phyloP scores from a whole-genome alignment of 2,113 vertebrate genomes.

The Cyanocitta stelleri region DNA sequence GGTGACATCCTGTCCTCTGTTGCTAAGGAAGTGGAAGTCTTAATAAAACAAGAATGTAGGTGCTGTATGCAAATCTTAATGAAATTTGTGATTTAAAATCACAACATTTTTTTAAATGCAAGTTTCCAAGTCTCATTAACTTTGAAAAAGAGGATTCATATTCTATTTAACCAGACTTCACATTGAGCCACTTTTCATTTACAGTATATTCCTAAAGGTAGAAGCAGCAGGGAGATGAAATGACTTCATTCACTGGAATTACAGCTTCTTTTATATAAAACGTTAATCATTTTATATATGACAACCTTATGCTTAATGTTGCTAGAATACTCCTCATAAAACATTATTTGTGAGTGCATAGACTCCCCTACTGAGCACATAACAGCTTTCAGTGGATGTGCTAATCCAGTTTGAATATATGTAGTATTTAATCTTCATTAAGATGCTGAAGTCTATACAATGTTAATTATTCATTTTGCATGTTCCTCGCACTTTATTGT shows the following conservation, averaged over 20 bases:
- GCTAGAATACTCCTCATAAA: conserved; percentile 72
- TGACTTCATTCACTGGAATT: conserved; percentile 76
- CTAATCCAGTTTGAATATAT: conserved; percentile 79
- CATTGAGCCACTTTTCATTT: conserved; percentile 69
- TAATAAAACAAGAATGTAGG: background rate
- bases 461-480: conserved; percentile 81
- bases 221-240: conserved; percentile 75
- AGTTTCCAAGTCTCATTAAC: conserved; percentile 67
- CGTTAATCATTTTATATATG: conserved; percentile 79
- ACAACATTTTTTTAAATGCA: conserved; percentile 25
- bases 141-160: conserved; percentile 67
- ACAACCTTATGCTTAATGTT: conserved; percentile 80
- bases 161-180: conserved; percentile 70
- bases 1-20: background rate
- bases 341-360: conserved; percentile 73
- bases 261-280: conserved; percentile 75
- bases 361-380: conserved; percentile 73
- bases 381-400: conserved; percentile 68
- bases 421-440: conserved; percentile 81
- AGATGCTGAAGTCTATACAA: conserved; percentile 75
- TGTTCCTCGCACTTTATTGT: conserved; percentile 73
- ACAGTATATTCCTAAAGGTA: conserved; percentile 73
- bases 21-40: background rate
- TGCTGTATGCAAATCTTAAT: conserved; percentile 5
- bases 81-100: conserved; percentile 36